Percentiles rank a stretch among this genome's conserved stretches.
Conservation (phyloP, 2,797 vertebrate genomes). For the Merluccius polli region DNA sequence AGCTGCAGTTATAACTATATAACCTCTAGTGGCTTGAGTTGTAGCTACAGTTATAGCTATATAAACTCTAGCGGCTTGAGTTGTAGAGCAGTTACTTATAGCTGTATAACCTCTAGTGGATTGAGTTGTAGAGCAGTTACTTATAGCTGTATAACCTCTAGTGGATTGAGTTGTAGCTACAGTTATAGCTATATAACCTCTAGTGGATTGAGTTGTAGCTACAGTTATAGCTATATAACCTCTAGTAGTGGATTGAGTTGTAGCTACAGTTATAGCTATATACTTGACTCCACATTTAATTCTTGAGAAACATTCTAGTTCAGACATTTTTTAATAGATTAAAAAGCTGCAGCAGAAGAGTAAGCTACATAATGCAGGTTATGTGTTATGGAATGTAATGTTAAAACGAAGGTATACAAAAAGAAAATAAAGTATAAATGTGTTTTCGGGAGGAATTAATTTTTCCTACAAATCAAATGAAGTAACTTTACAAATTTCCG, state of each 20-base stretch:
- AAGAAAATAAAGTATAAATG: too few relatives aligned
- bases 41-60: too few relatives aligned
- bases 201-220: too few relatives aligned
- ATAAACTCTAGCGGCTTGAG: not conserved
- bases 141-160: not conserved
- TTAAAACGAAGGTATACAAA: too few relatives aligned
- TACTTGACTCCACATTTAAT: not conserved
- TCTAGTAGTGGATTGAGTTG: too few relatives aligned
- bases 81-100: too few relatives aligned
- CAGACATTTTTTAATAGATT: not conserved
- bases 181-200: too few relatives aligned
- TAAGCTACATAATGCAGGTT: not conserved
- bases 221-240: too few relatives aligned
- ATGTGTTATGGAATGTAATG: too few relatives aligned
- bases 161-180: not conserved
- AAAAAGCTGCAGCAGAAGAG: not conserved
- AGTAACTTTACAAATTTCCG: not conserved
- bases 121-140: too few relatives aligned
- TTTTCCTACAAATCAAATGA: not conserved
- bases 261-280: too few relatives aligned
- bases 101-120: not conserved
- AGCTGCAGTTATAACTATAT: too few relatives aligned
- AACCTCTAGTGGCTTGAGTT: not conserved
- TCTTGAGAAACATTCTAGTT: not conserved
- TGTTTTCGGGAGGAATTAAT: not conserved